Evolutionary conservation across 2,888 invertebrate species (phyloP).

Genomic region (Ichneumon xanthorius): DNA sequence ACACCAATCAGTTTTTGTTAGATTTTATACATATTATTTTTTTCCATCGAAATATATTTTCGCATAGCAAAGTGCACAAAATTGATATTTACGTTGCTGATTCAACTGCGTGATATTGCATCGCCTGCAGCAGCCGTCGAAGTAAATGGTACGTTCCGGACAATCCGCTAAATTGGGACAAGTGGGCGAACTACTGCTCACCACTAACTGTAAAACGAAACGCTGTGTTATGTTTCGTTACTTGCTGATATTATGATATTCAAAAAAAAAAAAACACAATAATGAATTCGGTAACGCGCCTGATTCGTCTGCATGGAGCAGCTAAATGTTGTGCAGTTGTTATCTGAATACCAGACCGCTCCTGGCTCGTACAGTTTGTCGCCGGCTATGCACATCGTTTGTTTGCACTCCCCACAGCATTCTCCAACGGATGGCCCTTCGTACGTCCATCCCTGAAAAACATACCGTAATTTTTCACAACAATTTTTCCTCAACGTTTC

Average conservation of each 20-base stretch:
- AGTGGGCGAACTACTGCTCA: slow-evolving; percentile 85
- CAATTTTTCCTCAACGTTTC: not conserved
- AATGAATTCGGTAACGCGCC: slow-evolving; percentile 55
- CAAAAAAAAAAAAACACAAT: not conserved
- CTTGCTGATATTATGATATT: not conserved
- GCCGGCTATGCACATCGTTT: slow-evolving; percentile 86
- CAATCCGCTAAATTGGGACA: slow-evolving; percentile 90
- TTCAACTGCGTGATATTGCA: slow-evolving; percentile 87
- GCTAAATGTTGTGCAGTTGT: slow-evolving; percentile 89
- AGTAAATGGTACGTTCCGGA: slow-evolving; percentile 86
- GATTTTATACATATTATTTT: not conserved
- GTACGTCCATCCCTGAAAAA: slow-evolving; percentile 83
- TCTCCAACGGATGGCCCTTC: slow-evolving; percentile 74
- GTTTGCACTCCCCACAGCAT: slow-evolving; percentile 90
- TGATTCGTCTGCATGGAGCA: slow-evolving; percentile 69
- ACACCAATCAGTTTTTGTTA: not conserved
- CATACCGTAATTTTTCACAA: not conserved
- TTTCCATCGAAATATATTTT: not conserved
- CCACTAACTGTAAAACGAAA: slow-evolving; percentile 84
- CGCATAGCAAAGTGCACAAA: not conserved
- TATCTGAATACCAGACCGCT: slow-evolving; percentile 87
- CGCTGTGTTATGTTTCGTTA: not conserved
- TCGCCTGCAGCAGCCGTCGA: slow-evolving; percentile 89
- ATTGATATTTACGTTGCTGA: slow-evolving; percentile 83
- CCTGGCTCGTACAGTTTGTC: slow-evolving; percentile 86